Base-by-base conservation (phyloP, 2,888 invertebrate species). In the Volucella zonaria region DNA sequence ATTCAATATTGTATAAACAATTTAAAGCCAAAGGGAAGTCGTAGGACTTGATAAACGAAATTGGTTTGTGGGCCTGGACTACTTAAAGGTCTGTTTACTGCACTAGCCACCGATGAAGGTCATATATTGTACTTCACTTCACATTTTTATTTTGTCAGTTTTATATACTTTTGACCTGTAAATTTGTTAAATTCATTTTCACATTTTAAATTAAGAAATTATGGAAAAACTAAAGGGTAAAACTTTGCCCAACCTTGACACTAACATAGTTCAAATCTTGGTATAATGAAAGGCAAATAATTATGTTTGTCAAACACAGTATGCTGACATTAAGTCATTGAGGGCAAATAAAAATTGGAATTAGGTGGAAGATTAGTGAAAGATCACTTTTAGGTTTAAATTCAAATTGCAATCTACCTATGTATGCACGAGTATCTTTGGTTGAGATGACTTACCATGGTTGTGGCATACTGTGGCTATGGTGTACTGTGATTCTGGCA, bases 1-100 rank as follows among this genome's bases (percentile, higher is more conserved):
- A 70, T 56, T 79, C 54, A 71, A 70, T 79, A 75, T 75, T 74
- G 58, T 68, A 45, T 23, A 61, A 62, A 15, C 40, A 58, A 58
- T 66, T 77, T 62, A 47, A 62, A 74, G 61, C 11, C 14, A 56
- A 82, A 81, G 59, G 66, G 59, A 43, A 31, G 45, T 51, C 52
- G 43, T 56, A 43, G 67, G 45, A 58, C 54, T 15, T 23, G 14
- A 10, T 11, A 47, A 8, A 23, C 54, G 15, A 45, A 56, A 42
- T 31, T 8, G 12, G 45, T 43, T 43, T 38, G 1, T 43, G 38
- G 2, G 43, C 11, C n/a, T 15, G 47, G 38, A 70, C 64, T 70
- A 77, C 62, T 23, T 47, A 70, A 77, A 47, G 62, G 77, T 10
- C 42, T 68, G 42, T 40, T 31, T 54, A 54, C 45, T 45, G 14